Evolutionary conservation across 1,140 invertebrate species (phyloP).

Genomic region (Pachypsylla venusta): DNA sequence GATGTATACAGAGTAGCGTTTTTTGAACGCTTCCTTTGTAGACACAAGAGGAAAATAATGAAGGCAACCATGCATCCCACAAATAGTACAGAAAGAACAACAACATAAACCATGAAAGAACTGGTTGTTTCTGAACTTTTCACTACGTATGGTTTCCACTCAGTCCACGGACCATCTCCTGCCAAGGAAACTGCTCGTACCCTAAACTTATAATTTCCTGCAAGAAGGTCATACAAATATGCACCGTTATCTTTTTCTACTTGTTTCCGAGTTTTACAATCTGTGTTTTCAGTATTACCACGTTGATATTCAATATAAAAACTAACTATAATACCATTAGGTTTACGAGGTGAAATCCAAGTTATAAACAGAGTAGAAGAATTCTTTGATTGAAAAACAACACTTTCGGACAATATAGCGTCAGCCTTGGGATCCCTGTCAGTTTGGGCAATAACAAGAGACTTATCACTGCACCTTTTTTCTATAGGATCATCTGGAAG

Average conservation of each 20-base stretch:
- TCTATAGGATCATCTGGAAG: background rate
- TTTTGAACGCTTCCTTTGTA: conserved; percentile 12
- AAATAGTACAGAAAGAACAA: background rate
- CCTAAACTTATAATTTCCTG: conserved; percentile 18
- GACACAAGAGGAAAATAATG: conserved; percentile 16
- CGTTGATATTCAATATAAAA: conserved; percentile 48
- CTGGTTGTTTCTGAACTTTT: background rate
- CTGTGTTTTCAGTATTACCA: background rate
- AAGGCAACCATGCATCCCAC: background rate
- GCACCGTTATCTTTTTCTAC: background rate
- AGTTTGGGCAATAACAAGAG: conserved; percentile 20
- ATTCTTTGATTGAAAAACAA: background rate
- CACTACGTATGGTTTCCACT: background rate
- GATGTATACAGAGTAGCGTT: conserved; percentile 18
- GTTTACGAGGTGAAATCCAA: conserved; percentile 40
- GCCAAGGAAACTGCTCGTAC: conserved; percentile 21
- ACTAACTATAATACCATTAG: conserved; percentile 70
- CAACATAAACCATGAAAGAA: background rate
- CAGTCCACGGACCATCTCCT: conserved; percentile 19
- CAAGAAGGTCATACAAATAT: conserved; percentile 9
- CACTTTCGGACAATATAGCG: conserved; percentile 4
- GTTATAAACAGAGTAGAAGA: conserved; percentile 10
- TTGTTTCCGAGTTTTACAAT: conserved; percentile 15
- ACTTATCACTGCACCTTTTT: conserved; percentile 20
- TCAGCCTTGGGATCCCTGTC: conserved; percentile 18